Evolutionary conservation across 1,140 invertebrate species (phyloP).

Genomic region (Drosophila pachea): DNA sequence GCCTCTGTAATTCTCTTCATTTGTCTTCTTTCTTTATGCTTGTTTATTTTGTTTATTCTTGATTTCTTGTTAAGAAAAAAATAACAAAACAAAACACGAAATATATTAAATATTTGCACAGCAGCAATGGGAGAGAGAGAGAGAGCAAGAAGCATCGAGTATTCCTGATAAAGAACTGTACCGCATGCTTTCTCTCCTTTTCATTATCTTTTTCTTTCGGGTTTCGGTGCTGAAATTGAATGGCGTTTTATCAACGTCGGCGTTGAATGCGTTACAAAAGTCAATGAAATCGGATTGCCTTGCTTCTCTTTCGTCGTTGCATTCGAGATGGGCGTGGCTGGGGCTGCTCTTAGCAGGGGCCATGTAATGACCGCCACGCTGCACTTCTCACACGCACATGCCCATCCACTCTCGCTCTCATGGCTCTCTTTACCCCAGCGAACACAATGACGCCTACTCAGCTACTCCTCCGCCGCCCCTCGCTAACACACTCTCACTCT

Average conservation of each 20-base stretch:
- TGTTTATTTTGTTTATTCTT: conserved; percentile 44
- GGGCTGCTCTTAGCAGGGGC: conserved; percentile 6
- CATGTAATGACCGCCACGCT: conserved; percentile 14
- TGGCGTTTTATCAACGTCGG: conserved; percentile 18
- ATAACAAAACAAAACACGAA: conserved; percentile 16
- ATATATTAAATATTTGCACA: conserved; percentile 67
- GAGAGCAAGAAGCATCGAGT: conserved; percentile 22
- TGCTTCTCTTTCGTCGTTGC: neutral
- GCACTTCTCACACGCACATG: conserved; percentile 6
- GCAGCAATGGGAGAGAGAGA: conserved; percentile 38
- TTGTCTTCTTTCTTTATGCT: conserved; percentile 35
- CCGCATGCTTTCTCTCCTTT: conserved; percentile 13
- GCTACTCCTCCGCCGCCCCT: neutral
- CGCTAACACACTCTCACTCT: neutral
- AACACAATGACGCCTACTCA: neutral
- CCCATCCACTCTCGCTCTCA: neutral
- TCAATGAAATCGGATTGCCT: conserved; percentile 52
- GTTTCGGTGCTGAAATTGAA: neutral
- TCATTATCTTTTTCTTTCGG: neutral
- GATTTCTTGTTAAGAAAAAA: conserved; percentile 35
- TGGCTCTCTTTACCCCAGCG: neutral
- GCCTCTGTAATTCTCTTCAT: conserved; percentile 41
- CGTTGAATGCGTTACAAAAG: conserved; percentile 47
- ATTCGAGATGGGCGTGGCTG: conserved; percentile 28
- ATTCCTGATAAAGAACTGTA: conserved; percentile 68